Conservation (phyloP, 1,140 invertebrate genomes). For the Cyphomyrmex costatus region DNA sequence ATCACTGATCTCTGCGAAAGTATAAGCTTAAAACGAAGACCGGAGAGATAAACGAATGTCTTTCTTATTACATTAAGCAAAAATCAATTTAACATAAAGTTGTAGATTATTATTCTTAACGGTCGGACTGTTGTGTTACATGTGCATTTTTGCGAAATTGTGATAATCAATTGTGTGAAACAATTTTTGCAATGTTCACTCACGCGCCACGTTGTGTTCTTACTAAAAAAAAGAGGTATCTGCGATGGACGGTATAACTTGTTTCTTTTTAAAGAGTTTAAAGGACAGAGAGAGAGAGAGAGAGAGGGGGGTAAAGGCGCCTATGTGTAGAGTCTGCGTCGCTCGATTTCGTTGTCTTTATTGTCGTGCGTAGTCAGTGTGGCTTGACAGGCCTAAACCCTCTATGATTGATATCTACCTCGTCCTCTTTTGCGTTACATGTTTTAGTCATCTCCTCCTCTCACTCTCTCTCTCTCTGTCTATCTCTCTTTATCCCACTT, state of each 20-base stretch:
- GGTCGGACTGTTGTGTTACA: too few relatives aligned
- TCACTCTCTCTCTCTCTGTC: constrained; percentile 29
- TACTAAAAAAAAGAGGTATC: constrained; percentile 18
- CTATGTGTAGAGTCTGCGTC: constrained; percentile 49
- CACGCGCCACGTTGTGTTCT: background rate
- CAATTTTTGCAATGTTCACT: background rate
- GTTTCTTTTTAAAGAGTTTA: constrained; percentile 52
- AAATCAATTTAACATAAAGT: constrained; percentile 1
- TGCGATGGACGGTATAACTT: constrained; percentile 24
- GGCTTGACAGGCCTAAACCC: constrained; percentile 75
- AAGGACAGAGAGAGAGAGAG: too few relatives aligned
- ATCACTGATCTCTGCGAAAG: constrained; percentile 12
- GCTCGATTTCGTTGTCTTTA: constrained; percentile 72
- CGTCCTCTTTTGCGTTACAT: constrained; percentile 51
- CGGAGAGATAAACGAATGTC: background rate
- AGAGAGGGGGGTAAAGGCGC: constrained; percentile 24
- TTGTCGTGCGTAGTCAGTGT: constrained; percentile 68
- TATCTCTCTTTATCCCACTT: constrained; percentile 35
- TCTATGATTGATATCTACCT: constrained; percentile 77
- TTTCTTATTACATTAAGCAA: constrained; percentile 39
- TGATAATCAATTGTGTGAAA: background rate
- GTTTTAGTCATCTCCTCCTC: constrained; percentile 5
- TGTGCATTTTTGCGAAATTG: background rate
- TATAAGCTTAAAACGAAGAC: constrained; percentile 19
- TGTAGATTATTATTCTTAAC: background rate